phyloP scores from a whole-genome alignment of 2,888 invertebrate genomes.

The Microplitis deprimator region DNA sequence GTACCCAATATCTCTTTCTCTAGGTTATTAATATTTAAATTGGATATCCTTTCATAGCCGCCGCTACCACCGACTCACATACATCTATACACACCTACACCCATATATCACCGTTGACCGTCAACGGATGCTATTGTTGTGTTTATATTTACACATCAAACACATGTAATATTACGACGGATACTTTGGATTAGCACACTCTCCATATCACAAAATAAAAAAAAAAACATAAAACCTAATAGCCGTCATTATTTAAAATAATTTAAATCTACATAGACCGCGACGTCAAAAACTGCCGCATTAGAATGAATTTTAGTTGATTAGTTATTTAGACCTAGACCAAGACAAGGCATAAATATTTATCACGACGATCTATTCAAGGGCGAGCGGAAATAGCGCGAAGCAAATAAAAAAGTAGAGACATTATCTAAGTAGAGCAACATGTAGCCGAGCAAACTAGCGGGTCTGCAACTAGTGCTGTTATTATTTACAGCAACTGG shows the following conservation, averaged over 20 bases:
- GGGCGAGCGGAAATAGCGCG: neutral
- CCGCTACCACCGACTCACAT: neutral
- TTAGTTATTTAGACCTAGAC: neutral
- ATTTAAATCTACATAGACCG: too few relatives aligned
- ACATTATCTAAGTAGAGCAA: neutral
- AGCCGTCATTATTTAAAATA: neutral
- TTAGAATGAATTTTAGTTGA: neutral
- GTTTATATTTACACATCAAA: slow-evolving; percentile 3
- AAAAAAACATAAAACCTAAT: neutral
- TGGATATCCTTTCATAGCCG: slow-evolving; percentile 20
- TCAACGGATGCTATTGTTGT: slow-evolving; percentile 12
- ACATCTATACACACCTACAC: neutral
- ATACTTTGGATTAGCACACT: neutral
- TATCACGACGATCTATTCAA: neutral
- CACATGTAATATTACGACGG: neutral
- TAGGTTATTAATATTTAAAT: slow-evolving; percentile 21
- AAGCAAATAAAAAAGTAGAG: too few relatives aligned
- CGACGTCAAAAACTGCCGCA: neutral
- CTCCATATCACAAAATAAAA: neutral
- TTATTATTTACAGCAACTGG: neutral
- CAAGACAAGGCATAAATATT: neutral
- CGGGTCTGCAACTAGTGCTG: neutral
- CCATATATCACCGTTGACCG: neutral
- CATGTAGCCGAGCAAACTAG: neutral
- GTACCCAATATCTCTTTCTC: slow-evolving; percentile 12